Conservation (phyloP, 2,113 vertebrate species). For the Zeus faber region DNA sequence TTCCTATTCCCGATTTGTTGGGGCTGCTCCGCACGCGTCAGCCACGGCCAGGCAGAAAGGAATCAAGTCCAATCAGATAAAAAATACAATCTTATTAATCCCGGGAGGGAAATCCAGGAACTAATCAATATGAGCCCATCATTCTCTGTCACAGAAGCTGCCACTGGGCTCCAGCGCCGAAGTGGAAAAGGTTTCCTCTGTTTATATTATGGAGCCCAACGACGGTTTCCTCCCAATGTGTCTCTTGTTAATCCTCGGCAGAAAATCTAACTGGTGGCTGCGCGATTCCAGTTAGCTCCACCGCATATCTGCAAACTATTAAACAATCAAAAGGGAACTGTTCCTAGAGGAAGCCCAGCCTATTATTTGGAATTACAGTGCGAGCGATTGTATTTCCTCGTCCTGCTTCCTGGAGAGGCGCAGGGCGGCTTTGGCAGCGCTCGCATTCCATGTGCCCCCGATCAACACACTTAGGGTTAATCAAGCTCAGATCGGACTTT, state of each 20-base stretch:
- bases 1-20: too few species aligned
- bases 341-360: conserved; percentile 52
- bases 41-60: too few species aligned
- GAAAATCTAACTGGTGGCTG: conserved; percentile 35
- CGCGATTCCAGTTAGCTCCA: conserved; percentile 48
- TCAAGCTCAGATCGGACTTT: conserved; percentile 41
- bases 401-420: conserved; percentile 27
- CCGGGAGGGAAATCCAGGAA: too few species aligned
- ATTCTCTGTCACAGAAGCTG: background rate
- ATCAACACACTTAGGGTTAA: conserved; percentile 41
- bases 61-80: too few species aligned
- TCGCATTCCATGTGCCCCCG: conserved; percentile 44
- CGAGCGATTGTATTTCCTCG: conserved; percentile 49
- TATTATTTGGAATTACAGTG: conserved; percentile 62
- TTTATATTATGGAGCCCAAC: conserved; percentile 14
- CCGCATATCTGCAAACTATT: conserved; percentile 65
- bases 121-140: background rate
- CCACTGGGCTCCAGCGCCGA: conserved; percentile 1
- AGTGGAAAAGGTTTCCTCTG: conserved; percentile 8
- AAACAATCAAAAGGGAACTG: conserved; percentile 56
- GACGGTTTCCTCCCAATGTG: conserved; percentile 36
- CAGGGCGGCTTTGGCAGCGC: conserved; percentile 3
- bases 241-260: conserved; percentile 44
- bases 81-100: background rate
- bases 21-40: too few species aligned